These are phyloP conservation scores for Notiomystis cincta DNA, from an alignment of 2,113 vertebrate genomes.

Conservation along the genomic window DNA sequence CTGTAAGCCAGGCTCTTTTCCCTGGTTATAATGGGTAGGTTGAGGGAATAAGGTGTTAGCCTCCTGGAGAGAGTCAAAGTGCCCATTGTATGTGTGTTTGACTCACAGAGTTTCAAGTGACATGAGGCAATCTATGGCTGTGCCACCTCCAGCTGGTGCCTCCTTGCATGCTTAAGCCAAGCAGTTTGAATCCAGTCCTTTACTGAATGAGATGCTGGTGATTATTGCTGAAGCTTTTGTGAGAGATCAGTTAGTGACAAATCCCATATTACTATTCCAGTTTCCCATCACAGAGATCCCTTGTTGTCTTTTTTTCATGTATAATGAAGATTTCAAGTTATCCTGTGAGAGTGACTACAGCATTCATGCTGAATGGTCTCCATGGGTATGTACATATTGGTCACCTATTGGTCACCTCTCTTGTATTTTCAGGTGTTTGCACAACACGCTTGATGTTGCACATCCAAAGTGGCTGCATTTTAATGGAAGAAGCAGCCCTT, in stretches of 20 bases:
- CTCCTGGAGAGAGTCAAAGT: neutral
- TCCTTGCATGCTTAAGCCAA: neutral
- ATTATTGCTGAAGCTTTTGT: neutral
- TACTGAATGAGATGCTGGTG: neutral
- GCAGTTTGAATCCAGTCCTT: neutral
- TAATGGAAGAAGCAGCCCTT: neutral
- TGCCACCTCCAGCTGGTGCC: neutral
- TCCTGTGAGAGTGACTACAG: neutral
- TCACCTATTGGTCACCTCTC: neutral
- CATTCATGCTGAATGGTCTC: neutral
- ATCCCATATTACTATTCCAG: neutral
- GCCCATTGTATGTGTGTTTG: neutral
- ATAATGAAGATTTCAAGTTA: neutral
- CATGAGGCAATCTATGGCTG: neutral
- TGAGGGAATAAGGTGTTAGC: neutral
- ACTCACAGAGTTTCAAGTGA: accelerated
- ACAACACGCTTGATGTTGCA: neutral
- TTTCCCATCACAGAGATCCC: neutral
- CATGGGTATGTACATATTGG: neutral
- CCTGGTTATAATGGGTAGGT: neutral
- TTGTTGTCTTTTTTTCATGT: neutral
- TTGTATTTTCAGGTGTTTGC: neutral
- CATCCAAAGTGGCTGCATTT: neutral
- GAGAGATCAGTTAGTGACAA: neutral
- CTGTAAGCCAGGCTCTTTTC: neutral